Evolutionary conservation across 2,113 vertebrate genomes (phyloP).

Genomic region (Protomyctophum bolini): DNA sequence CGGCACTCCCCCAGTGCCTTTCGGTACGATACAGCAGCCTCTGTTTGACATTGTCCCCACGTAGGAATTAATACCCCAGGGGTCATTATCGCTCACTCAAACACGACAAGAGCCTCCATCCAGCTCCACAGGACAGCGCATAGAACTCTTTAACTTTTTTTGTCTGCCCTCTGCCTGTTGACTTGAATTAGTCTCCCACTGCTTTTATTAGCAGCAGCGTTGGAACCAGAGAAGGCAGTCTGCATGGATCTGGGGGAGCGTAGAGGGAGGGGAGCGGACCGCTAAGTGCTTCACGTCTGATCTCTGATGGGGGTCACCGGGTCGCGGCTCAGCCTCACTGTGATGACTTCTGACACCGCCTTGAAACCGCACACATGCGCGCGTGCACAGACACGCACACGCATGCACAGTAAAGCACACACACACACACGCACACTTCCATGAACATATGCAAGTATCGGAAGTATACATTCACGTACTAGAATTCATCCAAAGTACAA

Average conservation of each 20-base stretch:
- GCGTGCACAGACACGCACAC: background rate
- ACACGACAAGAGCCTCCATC: slow-evolving; percentile 34
- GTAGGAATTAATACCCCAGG: slow-evolving; percentile 49
- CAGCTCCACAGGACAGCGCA: slow-evolving; percentile 46
- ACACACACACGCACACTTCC: slow-evolving; percentile 40
- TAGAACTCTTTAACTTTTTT: slow-evolving; percentile 26
- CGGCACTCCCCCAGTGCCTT: too few relatives aligned
- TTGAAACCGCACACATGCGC: slow-evolving; percentile 43
- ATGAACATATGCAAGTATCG: slow-evolving; percentile 19
- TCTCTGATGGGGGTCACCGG: slow-evolving; percentile 78
- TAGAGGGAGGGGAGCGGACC: slow-evolving; percentile 8
- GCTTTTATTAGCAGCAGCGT: slow-evolving; percentile 74
- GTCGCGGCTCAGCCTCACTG: slow-evolving; percentile 74
- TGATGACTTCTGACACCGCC: slow-evolving; percentile 79
- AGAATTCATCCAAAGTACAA: slow-evolving; percentile 32
- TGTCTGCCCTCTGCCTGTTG: slow-evolving; percentile 64
- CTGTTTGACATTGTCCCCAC: slow-evolving; percentile 24
- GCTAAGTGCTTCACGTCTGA: slow-evolving; percentile 74
- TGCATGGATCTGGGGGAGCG: slow-evolving; percentile 35
- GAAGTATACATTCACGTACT: slow-evolving; percentile 8
- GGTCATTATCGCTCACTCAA: slow-evolving; percentile 32
- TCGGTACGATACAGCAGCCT: background rate
- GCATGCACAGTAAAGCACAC: slow-evolving; percentile 17
- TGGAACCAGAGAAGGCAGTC: slow-evolving; percentile 74
- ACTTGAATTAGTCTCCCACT: slow-evolving; percentile 70